Evolutionary conservation across 2,888 invertebrate genomes (phyloP).

Genomic region (Perizoma flavofasciatum): DNA sequence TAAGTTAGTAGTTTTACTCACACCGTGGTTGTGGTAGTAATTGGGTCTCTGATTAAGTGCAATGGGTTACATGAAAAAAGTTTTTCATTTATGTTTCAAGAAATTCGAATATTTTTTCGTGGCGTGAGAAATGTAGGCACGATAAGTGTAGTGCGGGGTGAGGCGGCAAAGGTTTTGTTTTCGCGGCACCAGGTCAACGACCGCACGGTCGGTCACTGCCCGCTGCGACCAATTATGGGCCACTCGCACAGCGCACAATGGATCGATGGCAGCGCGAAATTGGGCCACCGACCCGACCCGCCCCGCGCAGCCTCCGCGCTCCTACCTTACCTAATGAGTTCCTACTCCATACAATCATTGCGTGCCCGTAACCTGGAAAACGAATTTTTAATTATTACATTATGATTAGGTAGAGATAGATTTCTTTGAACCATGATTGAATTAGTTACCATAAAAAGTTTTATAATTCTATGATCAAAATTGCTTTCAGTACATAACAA

Average conservation of each 20-base stretch:
- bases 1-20: constrained; percentile 2
- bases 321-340: constrained; percentile 38
- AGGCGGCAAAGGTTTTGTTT: constrained; percentile 74
- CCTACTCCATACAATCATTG: constrained; percentile 15
- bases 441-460: too few species aligned
- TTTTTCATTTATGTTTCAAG: constrained; percentile 9
- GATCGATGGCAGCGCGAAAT: constrained; percentile 82
- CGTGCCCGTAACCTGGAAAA: constrained; percentile 15
- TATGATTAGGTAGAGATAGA: not conserved
- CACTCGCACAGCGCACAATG: constrained; percentile 83
- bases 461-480: too few species aligned
- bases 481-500: too few species aligned
- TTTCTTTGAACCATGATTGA: too few species aligned
- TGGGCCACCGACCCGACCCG: constrained; percentile 73
- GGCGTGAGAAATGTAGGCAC: constrained; percentile 31
- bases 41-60: constrained; percentile 4
- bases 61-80: constrained; percentile 11
- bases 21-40: constrained; percentile 11
- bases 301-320: constrained; percentile 50
- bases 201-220: constrained; percentile 81
- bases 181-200: constrained; percentile 75
- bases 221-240: constrained; percentile 83
- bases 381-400: constrained; percentile 4
- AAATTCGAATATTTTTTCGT: constrained; percentile 8
- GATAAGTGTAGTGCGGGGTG: constrained; percentile 45